A percentile compares a stretch with the other conserved stretches of the same genome.
Conservation (phyloP, 1,140 invertebrate species). For the Nephotettix cincticeps region DNA sequence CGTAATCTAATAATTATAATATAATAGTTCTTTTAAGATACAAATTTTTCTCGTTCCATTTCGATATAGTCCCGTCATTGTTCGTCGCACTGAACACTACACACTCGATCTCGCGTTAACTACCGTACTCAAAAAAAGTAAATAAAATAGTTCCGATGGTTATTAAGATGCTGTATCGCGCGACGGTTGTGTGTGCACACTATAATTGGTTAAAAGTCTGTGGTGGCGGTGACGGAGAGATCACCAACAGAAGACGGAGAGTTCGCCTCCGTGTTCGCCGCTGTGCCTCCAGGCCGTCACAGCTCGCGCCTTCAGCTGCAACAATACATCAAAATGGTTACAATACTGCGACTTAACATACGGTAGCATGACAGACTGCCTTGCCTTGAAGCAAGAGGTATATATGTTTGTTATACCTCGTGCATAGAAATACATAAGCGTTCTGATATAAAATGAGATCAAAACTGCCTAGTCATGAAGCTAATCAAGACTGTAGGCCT, state of each 20-base stretch:
- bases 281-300: slow-evolving; percentile 61
- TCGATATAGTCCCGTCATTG: slow-evolving; percentile 15
- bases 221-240: slow-evolving; percentile 4
- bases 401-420: no score
- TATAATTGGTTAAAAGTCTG: slow-evolving; percentile 27
- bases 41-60: slow-evolving; percentile 13
- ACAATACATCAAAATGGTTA: slow-evolving; percentile 40
- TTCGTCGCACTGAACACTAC: neutral
- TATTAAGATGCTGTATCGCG: neutral
- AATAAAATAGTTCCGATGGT: slow-evolving; percentile 8
- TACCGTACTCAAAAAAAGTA: neutral
- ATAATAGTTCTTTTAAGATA: slow-evolving; percentile 12
- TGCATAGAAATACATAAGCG: no score
- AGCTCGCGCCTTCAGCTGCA: slow-evolving; percentile 68
- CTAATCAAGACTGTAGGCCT: no score
- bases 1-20: slow-evolving; percentile 13
- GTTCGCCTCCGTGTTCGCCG: slow-evolving; percentile 59
- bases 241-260: slow-evolving; percentile 76
- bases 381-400: no score
- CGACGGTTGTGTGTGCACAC: slow-evolving; percentile 5
- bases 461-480: no score
- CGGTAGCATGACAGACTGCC: no score
- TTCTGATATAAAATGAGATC: no score
- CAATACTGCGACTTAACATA: neutral
- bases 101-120: slow-evolving; percentile 18